Evolutionary conservation across 2,888 invertebrate genomes (phyloP).

Genomic region (Patella ulyssiponensis): DNA sequence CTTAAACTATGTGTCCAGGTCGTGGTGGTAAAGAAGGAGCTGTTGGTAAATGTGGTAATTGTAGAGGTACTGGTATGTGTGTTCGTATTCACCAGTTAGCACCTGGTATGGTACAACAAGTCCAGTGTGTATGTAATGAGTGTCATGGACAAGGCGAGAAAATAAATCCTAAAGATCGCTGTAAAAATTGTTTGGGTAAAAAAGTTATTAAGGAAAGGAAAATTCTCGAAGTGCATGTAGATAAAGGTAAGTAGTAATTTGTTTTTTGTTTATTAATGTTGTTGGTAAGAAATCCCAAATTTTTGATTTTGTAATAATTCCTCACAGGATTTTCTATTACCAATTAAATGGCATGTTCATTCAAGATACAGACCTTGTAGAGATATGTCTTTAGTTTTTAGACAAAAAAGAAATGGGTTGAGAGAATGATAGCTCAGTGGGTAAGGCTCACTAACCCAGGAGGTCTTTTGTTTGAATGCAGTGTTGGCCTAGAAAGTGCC

Average conservation of each 20-base stretch:
- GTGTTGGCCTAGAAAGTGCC: too few species aligned
- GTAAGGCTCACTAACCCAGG: too few species aligned
- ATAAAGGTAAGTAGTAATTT: slow-evolving; percentile 75
- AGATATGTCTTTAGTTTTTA: too few species aligned
- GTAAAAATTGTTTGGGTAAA: slow-evolving; percentile 92
- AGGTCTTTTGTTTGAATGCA: too few species aligned
- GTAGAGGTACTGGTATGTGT: slow-evolving; percentile 90
- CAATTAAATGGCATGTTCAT: neutral
- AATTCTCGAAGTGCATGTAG: slow-evolving; percentile 94
- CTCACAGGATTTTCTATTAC: neutral
- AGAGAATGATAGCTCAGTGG: too few species aligned
- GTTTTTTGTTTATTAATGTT: neutral
- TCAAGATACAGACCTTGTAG: neutral
- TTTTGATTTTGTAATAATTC: too few species aligned
- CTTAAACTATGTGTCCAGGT: slow-evolving; percentile 65
- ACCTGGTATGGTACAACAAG: slow-evolving; percentile 89
- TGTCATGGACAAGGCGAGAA: slow-evolving; percentile 83
- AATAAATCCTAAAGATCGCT: slow-evolving; percentile 84
- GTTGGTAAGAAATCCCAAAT: too few species aligned
- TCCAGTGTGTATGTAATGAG: slow-evolving; percentile 88
- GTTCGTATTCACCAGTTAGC: slow-evolving; percentile 80
- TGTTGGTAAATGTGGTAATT: slow-evolving; percentile 87
- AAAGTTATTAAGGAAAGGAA: slow-evolving; percentile 92
- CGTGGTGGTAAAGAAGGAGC: slow-evolving; percentile 95
- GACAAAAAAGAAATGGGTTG: too few species aligned